phyloP scores from a whole-genome alignment of 1,140 invertebrate genomes.

The Drosophila subobscura region DNA sequence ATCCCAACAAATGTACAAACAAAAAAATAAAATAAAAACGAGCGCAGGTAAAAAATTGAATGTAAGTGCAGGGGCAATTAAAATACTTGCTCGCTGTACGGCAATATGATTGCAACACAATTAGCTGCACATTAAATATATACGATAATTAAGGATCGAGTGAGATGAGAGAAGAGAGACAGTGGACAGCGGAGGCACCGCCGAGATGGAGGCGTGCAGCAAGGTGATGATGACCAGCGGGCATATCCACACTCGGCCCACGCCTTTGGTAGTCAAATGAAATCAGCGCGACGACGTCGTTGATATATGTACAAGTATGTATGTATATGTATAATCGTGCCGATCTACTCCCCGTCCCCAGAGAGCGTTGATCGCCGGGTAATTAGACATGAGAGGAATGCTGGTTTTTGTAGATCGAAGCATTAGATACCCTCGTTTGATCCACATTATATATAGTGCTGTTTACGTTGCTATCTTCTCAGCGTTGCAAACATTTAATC shows the following conservation, averaged over 20 bases:
- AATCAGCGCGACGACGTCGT: constrained; percentile 77
- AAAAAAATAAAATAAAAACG: constrained; percentile 24
- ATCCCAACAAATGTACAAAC: constrained; percentile 36
- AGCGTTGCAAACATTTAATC: too few relatives aligned
- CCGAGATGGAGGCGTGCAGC: constrained; percentile 11
- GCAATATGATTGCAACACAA: constrained; percentile 78
- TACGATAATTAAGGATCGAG: constrained; percentile 74
- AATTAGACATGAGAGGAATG: constrained; percentile 56
- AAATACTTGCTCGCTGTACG: constrained; percentile 70
- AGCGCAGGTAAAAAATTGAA: constrained; percentile 53
- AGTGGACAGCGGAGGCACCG: neutral
- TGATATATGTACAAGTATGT: constrained; percentile 52
- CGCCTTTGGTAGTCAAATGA: constrained; percentile 74
- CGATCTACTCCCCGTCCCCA: constrained; percentile 5
- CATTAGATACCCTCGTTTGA: too few relatives aligned
- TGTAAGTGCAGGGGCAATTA: constrained; percentile 66
- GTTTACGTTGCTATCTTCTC: too few relatives aligned
- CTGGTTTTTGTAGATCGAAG: too few relatives aligned
- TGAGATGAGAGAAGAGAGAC: constrained; percentile 9
- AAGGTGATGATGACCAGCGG: constrained; percentile 68
- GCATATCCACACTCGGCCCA: constrained; percentile 54
- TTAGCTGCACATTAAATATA: constrained; percentile 83
- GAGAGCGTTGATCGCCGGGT: constrained; percentile 74
- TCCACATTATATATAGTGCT: too few relatives aligned
- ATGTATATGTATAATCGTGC: constrained; percentile 15